Evolutionary conservation across 2,888 invertebrate genomes (phyloP).

Genomic region (Ichneumoninae sp.): DNA sequence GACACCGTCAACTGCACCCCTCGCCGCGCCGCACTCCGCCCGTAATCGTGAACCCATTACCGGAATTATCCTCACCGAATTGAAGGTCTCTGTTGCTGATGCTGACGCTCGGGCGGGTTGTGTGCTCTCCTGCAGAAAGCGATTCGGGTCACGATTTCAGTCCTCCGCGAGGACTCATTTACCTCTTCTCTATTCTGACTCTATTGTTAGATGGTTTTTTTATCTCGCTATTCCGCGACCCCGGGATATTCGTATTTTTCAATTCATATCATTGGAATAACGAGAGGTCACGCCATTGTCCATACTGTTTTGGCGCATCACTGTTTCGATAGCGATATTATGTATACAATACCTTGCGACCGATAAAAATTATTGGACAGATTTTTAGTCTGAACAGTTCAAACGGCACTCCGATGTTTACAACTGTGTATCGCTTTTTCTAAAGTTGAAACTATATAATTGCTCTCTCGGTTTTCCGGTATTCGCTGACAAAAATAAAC

Average conservation of each 20-base stretch:
- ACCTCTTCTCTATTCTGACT: background rate
- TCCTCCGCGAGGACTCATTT: constrained; percentile 12
- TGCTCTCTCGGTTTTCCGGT: too few relatives aligned
- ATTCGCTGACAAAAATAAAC: too few relatives aligned
- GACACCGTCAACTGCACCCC: background rate
- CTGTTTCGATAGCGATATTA: background rate
- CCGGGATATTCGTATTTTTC: background rate
- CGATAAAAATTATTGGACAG: background rate
- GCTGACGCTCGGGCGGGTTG: constrained; percentile 2
- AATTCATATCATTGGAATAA: background rate
- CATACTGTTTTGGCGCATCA: background rate
- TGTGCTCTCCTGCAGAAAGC: constrained; percentile 10
- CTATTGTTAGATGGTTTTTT: constrained; percentile 1
- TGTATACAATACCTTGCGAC: background rate
- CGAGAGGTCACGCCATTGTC: background rate
- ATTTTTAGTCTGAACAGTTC: too few relatives aligned
- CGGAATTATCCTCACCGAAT: constrained; percentile 35
- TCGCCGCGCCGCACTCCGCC: background rate
- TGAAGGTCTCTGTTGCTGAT: constrained; percentile 23
- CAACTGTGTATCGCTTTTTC: too few relatives aligned
- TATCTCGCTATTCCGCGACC: background rate
- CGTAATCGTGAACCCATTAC: constrained; percentile 34
- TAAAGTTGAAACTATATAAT: too few relatives aligned
- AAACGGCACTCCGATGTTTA: too few relatives aligned
- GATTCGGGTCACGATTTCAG: constrained; percentile 31